A percentile compares a stretch with the other conserved stretches of the same genome.
Evolutionary conservation across 2,888 invertebrate species (phyloP).

Genomic region (Biston betularia): DNA sequence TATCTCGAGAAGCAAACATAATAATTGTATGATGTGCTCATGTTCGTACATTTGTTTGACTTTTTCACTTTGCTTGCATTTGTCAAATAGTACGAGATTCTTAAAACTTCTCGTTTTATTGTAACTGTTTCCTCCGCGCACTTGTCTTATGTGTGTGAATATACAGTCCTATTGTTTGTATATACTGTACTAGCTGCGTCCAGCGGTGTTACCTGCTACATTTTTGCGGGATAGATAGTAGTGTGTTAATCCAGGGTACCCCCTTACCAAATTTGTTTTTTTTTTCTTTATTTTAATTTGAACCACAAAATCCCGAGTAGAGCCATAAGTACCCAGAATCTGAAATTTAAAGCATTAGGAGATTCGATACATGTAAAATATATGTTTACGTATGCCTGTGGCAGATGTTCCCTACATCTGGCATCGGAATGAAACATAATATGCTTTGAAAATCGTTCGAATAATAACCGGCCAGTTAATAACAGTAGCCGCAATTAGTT

Average conservation of each 20-base stretch:
- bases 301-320: too few relatives aligned
- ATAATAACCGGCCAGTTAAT: slow-evolving; percentile 15
- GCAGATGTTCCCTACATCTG: neutral
- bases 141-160: too few relatives aligned
- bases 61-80: neutral
- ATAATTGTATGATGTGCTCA: slow-evolving; percentile 13
- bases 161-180: too few relatives aligned
- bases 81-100: too few relatives aligned
- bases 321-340: neutral
- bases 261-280: too few relatives aligned
- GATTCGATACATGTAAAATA: neutral
- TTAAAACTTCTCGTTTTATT: too few relatives aligned
- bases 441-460: slow-evolving; percentile 9
- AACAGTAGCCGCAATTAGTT: slow-evolving; percentile 47
- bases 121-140: too few relatives aligned
- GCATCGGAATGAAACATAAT: slow-evolving; percentile 10
- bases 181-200: too few relatives aligned
- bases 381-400: neutral
- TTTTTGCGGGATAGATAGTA: too few relatives aligned
- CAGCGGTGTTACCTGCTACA: too few relatives aligned
- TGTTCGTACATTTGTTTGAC: neutral
- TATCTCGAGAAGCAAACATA: slow-evolving; percentile 16
- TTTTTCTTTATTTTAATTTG: too few relatives aligned
- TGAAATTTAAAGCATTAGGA: neutral
- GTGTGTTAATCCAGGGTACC: too few relatives aligned